phyloP scores from a whole-genome alignment of 2,113 vertebrate genomes.

The Odocoileus virginianus region DNA sequence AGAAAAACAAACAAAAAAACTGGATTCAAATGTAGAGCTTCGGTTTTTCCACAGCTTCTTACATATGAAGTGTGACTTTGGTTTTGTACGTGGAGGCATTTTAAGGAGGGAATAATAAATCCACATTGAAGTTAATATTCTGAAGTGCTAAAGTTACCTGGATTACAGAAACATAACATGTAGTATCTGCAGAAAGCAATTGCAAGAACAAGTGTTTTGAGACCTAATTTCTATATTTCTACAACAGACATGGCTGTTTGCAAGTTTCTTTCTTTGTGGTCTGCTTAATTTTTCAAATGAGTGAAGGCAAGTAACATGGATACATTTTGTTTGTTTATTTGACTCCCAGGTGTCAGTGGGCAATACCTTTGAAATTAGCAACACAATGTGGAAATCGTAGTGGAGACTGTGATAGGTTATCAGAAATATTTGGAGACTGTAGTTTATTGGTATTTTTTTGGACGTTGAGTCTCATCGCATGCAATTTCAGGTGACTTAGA shows the following conservation, averaged over 20 bases:
- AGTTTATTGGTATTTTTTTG: neutral
- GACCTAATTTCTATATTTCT: neutral
- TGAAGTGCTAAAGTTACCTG: neutral
- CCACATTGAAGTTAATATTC: neutral
- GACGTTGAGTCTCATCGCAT: neutral
- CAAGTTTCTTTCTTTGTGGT: neutral
- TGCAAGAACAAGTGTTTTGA: neutral
- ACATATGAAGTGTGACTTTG: neutral
- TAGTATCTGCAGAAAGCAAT: neutral
- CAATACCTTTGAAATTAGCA: neutral
- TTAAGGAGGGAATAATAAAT: neutral
- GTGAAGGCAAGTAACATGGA: neutral
- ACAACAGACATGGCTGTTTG: neutral
- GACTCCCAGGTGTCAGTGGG: neutral
- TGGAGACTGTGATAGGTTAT: neutral
- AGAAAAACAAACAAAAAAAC: neutral
- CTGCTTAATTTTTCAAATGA: neutral
- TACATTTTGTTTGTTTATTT: neutral
- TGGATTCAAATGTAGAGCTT: neutral
- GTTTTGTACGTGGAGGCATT: neutral
- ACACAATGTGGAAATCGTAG: neutral
- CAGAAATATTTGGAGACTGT: neutral
- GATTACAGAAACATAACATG: neutral
- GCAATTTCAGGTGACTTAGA: neutral
- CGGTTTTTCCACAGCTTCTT: neutral